Conservation (phyloP, 2,113 vertebrate genomes). For the Clarias magur region DNA sequence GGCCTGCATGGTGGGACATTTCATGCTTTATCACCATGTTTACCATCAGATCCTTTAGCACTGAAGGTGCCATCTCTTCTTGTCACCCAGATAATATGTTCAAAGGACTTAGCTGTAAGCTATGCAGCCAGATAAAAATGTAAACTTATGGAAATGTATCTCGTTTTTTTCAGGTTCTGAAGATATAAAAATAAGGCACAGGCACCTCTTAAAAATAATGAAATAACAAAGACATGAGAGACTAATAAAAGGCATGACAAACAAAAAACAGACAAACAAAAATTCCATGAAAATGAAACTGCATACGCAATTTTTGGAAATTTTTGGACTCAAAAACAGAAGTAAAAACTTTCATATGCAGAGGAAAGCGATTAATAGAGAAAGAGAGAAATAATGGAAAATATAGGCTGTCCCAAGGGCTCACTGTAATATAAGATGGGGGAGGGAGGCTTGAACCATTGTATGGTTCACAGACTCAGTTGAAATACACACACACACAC, state of each 20-base stretch:
- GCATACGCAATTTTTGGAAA: neutral
- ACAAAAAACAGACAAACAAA: neutral
- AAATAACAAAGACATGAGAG: neutral
- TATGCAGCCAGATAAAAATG: neutral
- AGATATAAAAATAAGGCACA: neutral
- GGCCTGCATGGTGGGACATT: slow-evolving; percentile 29
- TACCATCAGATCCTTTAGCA: slow-evolving; percentile 25
- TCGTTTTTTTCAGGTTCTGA: neutral
- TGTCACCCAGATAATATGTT: neutral
- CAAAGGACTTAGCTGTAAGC: neutral
- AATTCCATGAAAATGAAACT: neutral
- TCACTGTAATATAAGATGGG: slow-evolving; percentile 71
- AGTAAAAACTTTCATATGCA: slow-evolving; percentile 58
- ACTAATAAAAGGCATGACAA: neutral
- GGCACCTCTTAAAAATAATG: neutral
- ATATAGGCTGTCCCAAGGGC: slow-evolving; percentile 70
- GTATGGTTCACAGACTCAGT: slow-evolving; percentile 63
- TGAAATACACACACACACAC: slow-evolving; percentile 43
- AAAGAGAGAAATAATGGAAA: slow-evolving; percentile 67
- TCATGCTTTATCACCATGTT: slow-evolving; percentile 26
- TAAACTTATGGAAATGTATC: neutral
- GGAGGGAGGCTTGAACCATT: slow-evolving; percentile 64
- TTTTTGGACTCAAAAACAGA: neutral
- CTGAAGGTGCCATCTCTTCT: slow-evolving; percentile 20
- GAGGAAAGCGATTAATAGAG: slow-evolving; percentile 66